A percentile compares a stretch with the other conserved stretches of the same genome.
Conservation (phyloP, 2,797 vertebrate genomes). For the Onychomys arenicola region DNA sequence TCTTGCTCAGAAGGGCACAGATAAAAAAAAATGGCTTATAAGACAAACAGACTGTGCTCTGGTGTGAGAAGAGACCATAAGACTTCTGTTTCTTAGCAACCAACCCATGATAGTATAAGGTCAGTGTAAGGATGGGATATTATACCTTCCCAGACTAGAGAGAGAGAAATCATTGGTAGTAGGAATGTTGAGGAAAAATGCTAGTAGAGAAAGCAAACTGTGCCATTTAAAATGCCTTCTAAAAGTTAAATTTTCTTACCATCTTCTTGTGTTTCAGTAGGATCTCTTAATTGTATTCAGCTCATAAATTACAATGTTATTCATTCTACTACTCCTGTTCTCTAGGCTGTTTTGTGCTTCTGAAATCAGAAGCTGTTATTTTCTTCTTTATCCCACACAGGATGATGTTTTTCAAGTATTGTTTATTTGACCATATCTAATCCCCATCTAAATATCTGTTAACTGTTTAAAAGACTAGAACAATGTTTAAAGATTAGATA, state of each 20-base stretch:
- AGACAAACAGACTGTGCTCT: not conserved
- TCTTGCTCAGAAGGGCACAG: not conserved
- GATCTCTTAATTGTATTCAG: not conserved
- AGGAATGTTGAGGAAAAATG: not conserved
- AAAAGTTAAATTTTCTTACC: not conserved
- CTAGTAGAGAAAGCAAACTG: not conserved
- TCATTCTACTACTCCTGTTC: not conserved
- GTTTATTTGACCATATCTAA: not conserved
- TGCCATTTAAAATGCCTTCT: not conserved
- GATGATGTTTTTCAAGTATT: not conserved
- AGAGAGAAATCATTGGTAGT: not conserved
- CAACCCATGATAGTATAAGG: not conserved
- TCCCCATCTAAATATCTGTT: not conserved
- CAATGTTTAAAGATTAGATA: not conserved
- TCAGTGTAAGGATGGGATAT: not conserved
- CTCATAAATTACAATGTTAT: not conserved
- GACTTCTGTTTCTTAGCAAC: not conserved
- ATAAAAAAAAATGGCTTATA: not conserved
- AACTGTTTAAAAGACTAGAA: not conserved
- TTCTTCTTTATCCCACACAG: not conserved
- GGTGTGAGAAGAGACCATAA: not conserved
- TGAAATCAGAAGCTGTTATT: not conserved
- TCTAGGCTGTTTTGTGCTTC: not conserved
- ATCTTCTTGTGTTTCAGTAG: not conserved
- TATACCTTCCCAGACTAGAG: not conserved